Base-by-base conservation (phyloP, 2,888 invertebrate genomes). In the Diarsia brunnea region DNA sequence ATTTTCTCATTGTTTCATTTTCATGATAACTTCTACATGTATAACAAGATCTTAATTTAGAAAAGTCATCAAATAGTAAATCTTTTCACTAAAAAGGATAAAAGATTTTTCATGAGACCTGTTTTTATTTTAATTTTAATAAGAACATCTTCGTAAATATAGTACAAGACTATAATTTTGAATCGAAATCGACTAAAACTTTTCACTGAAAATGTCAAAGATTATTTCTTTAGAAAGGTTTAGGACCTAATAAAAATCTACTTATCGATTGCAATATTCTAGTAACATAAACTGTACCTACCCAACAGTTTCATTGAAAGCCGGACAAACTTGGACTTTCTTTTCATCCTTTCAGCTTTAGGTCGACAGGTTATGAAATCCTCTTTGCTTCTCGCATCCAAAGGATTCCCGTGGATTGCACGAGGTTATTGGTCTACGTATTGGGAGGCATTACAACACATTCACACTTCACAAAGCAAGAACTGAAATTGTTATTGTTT, bases 1-100 rank as follows among this genome's bases (percentile, higher is more conserved):
- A 87, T 68, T 79, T 76, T 85, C 65, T 60, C 58, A 68, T 81
- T 43, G 79, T 88, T 87, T 88, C 0, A 82, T 84, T 87, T 81
- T 61, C 19, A 63, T n/a, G 7, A 58, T 58, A 58, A 24, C 12
- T n/a, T 43, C 21, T 45, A 31, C 5, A 45, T 11, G 12, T 38
- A 27, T 43, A 43, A 49, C 5, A 49, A 45, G 8, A 58, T 5
- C 16, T 5, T 0, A 0, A n/a, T 60, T 58, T 49, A 58, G 2
- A 64, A 38, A 53, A 10, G 38, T 55, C 1, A 55, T 24, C 24
- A 24, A 55, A 55, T 24, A 24, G 24, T 24, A 55, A 55, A 55
- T 55, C 24, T 14, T 14, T 55, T 24, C 7, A 24, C 24, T 24
- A 5, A 5, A 24, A 14, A 24, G 2, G 14, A 55, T 24, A 51